Evolutionary conservation across 2,113 vertebrate genomes (phyloP).

Genomic region (Thunnus thynnus): DNA sequence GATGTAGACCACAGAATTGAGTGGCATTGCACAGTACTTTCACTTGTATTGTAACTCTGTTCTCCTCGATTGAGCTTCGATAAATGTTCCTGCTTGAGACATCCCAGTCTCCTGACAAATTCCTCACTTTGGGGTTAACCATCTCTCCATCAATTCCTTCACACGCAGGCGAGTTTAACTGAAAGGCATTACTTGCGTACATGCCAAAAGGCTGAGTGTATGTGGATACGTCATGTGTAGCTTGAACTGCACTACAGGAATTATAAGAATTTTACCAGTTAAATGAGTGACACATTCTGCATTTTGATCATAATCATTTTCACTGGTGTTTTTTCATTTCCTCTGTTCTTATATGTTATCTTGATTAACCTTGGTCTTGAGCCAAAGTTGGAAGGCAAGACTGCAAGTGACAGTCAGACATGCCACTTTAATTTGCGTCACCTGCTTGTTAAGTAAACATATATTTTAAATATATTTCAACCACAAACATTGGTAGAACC

Average conservation of each 20-base stretch:
- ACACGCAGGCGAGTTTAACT: background rate
- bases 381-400: background rate
- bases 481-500: background rate
- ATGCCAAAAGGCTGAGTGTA: background rate
- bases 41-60: no score
- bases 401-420: background rate
- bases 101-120: no score
- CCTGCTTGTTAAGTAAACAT: background rate
- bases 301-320: constrained; percentile 12
- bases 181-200: background rate
- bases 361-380: background rate
- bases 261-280: constrained; percentile 25
- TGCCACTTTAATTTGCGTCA: background rate
- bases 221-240: background rate
- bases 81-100: no score
- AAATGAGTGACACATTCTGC: background rate
- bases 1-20: no score
- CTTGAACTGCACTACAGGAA: constrained; percentile 3
- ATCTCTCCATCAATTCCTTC: no score
- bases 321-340: background rate
- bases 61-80: no score
- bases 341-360: background rate
- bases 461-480: background rate
- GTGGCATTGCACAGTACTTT: no score
- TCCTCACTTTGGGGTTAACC: no score